Conservation (phyloP, 2,888 invertebrate genomes). For the Pegoplata infirma region DNA sequence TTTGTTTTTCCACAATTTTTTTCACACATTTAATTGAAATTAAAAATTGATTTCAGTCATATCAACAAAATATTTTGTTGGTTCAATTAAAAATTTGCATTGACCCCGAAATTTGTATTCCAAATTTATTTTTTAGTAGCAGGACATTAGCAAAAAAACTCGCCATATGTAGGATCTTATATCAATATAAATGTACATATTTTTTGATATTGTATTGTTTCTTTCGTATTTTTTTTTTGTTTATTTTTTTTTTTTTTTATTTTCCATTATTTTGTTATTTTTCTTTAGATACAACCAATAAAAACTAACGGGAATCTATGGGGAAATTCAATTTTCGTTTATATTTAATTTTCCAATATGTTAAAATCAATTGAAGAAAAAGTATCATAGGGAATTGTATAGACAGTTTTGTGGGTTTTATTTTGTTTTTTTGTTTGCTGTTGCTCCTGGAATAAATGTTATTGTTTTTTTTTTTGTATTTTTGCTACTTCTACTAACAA, state of each 20-base stretch:
- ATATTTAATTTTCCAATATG: slow-evolving; percentile 63
- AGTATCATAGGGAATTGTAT: slow-evolving; percentile 59
- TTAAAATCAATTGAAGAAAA: slow-evolving; percentile 62
- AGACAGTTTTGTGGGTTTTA: slow-evolving; percentile 58
- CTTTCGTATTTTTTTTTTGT: neutral
- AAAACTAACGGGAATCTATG: slow-evolving; percentile 58
- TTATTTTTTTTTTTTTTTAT: slow-evolving; percentile 6
- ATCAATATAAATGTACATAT: too few relatives aligned
- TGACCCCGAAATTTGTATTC: too few relatives aligned
- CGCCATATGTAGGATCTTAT: too few relatives aligned
- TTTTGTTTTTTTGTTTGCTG: slow-evolving; percentile 16
- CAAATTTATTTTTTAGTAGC: too few relatives aligned
- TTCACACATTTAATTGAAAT: too few relatives aligned
- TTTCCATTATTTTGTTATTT: slow-evolving; percentile 6
- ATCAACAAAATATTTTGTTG: too few relatives aligned
- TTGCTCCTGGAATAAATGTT: neutral
- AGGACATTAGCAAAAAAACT: too few relatives aligned
- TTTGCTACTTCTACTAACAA: slow-evolving; percentile 1
- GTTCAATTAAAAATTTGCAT: too few relatives aligned
- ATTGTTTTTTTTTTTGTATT: neutral
- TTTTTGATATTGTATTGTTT: slow-evolving; percentile 5
- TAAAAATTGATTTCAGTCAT: too few relatives aligned
- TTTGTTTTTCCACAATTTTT: too few relatives aligned
- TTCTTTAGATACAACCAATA: slow-evolving; percentile 31
- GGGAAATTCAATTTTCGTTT: slow-evolving; percentile 63